Conservation (phyloP, 1,140 invertebrate genomes). For the Zaprionus camerounensis region DNA sequence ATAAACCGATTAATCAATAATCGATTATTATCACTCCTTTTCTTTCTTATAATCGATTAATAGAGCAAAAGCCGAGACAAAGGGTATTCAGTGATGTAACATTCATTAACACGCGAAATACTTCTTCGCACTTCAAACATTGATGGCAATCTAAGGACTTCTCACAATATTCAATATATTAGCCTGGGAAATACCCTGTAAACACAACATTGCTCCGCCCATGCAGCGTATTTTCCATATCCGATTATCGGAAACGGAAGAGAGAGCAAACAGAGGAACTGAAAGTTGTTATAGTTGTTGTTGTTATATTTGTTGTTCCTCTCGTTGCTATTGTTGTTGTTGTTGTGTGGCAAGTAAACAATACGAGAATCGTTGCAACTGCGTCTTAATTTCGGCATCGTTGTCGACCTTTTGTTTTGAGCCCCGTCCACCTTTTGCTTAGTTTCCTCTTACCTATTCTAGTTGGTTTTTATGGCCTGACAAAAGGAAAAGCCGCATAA, state of each 20-base stretch:
- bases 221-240: slow-evolving; percentile 40
- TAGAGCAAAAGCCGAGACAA: neutral
- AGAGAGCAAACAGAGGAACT: slow-evolving; percentile 30
- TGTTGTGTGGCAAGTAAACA: slow-evolving; percentile 25
- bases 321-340: slow-evolving; percentile 13
- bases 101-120: neutral
- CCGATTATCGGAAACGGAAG: slow-evolving; percentile 55
- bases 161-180: neutral
- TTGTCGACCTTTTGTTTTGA: slow-evolving; percentile 35
- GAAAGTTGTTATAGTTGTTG: slow-evolving; percentile 10
- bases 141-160: neutral
- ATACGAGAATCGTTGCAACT: slow-evolving; percentile 44
- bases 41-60: neutral
- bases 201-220: slow-evolving; percentile 18
- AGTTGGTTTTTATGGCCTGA: slow-evolving; percentile 35
- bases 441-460: neutral
- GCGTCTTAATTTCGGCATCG: slow-evolving; percentile 48
- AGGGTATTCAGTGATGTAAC: neutral
- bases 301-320: slow-evolving; percentile 5
- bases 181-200: neutral
- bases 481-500: slow-evolving; percentile 51
- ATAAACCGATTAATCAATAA: too few species aligned
- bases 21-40: too few species aligned
- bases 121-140: neutral
- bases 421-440: neutral